phyloP scores from a whole-genome alignment of 2,888 invertebrate genomes.

The Steinernema scapterisci region DNA sequence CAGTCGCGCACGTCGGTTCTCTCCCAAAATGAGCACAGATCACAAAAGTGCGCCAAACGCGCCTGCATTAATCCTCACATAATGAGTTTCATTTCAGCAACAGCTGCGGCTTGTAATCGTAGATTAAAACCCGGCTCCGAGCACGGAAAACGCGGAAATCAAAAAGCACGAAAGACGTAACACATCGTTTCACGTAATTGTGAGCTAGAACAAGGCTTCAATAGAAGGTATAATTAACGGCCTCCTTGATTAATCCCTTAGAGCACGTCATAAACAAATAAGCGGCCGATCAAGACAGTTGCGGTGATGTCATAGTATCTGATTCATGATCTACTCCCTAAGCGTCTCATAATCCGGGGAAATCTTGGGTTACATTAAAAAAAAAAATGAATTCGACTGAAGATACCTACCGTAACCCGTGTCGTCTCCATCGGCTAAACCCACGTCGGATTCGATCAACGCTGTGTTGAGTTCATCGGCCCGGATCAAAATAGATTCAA shows the following conservation, averaged over 20 bases:
- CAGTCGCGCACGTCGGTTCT: neutral
- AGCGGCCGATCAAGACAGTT: no score
- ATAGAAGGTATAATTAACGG: no score
- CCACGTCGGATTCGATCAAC: neutral
- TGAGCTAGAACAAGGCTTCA: neutral
- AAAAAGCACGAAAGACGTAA: neutral
- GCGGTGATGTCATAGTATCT: no score
- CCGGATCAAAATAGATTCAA: neutral
- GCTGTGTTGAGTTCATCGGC: neutral
- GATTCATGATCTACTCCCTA: no score
- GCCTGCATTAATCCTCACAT: conserved; percentile 6
- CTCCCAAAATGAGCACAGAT: neutral
- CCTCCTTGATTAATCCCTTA: neutral
- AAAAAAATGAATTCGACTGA: neutral
- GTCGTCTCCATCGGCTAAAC: neutral
- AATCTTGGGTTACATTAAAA: no score
- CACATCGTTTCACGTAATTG: conserved; percentile 1
- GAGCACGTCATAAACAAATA: neutral
- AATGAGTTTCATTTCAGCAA: conserved; percentile 14
- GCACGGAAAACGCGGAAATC: neutral
- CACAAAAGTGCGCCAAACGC: neutral
- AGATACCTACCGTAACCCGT: neutral
- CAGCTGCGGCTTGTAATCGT: neutral
- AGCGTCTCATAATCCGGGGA: no score
- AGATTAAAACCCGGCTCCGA: neutral